phyloP scores from a whole-genome alignment of 2,888 invertebrate species.

The Heliconius hortense region DNA sequence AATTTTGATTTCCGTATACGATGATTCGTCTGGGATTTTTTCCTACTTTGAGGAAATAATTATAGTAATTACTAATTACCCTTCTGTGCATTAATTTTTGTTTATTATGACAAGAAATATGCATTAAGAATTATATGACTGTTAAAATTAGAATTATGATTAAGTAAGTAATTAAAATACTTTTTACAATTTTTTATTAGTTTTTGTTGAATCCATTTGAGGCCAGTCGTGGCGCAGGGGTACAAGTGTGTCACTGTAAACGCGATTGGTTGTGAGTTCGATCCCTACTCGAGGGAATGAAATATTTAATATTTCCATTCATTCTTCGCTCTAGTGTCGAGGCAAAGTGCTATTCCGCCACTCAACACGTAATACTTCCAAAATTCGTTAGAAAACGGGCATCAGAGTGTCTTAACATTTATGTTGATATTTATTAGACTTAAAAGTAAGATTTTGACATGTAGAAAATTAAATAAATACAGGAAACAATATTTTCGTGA shows the following conservation, averaged over 20 bases:
- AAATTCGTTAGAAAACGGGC: no score
- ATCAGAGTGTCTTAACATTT: no score
- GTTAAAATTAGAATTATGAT: neutral
- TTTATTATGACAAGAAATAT: neutral
- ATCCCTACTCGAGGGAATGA: no score
- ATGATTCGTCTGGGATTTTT: neutral
- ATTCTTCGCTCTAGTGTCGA: no score
- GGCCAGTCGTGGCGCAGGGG: no score
- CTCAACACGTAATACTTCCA: no score
- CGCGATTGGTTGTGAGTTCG: no score
- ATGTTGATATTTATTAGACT: neutral
- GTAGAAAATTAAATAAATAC: slow-evolving; percentile 48
- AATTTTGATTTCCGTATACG: slow-evolving; percentile 8
- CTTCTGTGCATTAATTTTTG: slow-evolving; percentile 8
- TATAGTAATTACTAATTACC: slow-evolving; percentile 16
- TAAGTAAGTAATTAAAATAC: neutral
- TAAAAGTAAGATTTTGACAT: neutral
- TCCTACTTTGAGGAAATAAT: slow-evolving; percentile 19
- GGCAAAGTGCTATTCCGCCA: no score
- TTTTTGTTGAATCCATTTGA: neutral
- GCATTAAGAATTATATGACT: neutral
- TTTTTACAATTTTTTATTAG: neutral
- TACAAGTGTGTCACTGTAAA: no score
- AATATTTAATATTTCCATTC: no score
- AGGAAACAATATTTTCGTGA: slow-evolving; percentile 58